Conservation (phyloP, 2,113 vertebrate genomes). For the Oplegnathus fasciatus region DNA sequence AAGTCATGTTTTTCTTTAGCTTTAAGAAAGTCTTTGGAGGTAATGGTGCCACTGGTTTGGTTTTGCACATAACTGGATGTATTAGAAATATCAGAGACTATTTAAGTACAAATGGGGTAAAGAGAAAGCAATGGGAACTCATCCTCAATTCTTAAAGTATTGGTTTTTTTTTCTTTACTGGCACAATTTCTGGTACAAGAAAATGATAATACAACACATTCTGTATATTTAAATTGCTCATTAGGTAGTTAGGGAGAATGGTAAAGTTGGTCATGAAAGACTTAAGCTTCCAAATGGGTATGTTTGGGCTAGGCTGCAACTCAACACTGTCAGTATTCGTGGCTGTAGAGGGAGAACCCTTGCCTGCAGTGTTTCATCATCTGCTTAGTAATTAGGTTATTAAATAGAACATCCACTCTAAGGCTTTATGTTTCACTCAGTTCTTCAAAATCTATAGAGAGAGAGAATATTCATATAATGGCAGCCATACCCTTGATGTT, state of each 20-base stretch:
- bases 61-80: constrained; percentile 5
- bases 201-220: neutral
- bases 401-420: neutral
- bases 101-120: neutral
- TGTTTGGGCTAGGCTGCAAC: neutral
- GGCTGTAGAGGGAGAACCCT: neutral
- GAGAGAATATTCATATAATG: neutral
- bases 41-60: neutral
- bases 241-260: neutral
- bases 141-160: neutral
- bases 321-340: neutral
- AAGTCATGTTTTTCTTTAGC: constrained; percentile 25
- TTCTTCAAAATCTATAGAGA: neutral
- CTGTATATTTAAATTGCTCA: neutral
- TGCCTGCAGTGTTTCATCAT: neutral
- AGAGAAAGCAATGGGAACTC: neutral
- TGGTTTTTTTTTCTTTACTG: neutral
- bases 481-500: neutral
- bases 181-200: neutral
- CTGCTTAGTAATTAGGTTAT: neutral
- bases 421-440: neutral
- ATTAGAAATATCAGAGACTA: constrained; percentile 23
- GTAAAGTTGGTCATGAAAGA: neutral
- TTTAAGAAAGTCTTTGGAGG: neutral
- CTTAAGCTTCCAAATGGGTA: neutral